Evolutionary conservation across 2,888 invertebrate species (phyloP).

Genomic region (Heteropelma amictum): DNA sequence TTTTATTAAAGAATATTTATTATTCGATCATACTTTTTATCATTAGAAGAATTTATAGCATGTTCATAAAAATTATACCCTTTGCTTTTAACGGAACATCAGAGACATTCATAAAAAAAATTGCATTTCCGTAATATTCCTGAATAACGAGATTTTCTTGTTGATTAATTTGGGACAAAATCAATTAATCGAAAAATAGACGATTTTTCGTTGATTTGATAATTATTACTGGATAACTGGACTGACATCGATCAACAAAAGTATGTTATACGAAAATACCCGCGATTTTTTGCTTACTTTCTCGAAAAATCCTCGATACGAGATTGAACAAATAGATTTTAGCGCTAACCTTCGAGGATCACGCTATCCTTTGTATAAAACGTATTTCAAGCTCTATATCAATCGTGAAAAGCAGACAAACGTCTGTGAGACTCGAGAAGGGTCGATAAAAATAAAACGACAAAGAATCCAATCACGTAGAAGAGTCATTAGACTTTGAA

Average conservation of each 20-base stretch:
- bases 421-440: background rate
- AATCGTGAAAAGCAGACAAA: too few relatives aligned
- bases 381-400: conserved; percentile 4
- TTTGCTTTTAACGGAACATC: background rate
- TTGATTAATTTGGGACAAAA: too few relatives aligned
- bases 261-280: too few relatives aligned
- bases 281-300: background rate
- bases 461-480: background rate
- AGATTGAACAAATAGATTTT: conserved; percentile 58
- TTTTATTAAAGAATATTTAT: background rate
- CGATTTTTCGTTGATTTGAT: too few relatives aligned
- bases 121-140: background rate
- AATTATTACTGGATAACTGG: too few relatives aligned
- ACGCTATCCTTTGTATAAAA: conserved; percentile 57
- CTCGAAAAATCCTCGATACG: conserved; percentile 57
- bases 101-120: background rate
- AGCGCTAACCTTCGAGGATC: conserved; percentile 58
- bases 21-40: background rate
- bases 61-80: background rate
- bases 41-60: background rate
- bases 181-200: too few relatives aligned
- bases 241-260: too few relatives aligned
- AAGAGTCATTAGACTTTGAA: background rate
- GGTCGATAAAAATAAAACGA: conserved; percentile 13
- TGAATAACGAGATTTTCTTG: too few relatives aligned